Base-by-base conservation (phyloP, 2,113 vertebrate species). In the Castor canadensis region DNA sequence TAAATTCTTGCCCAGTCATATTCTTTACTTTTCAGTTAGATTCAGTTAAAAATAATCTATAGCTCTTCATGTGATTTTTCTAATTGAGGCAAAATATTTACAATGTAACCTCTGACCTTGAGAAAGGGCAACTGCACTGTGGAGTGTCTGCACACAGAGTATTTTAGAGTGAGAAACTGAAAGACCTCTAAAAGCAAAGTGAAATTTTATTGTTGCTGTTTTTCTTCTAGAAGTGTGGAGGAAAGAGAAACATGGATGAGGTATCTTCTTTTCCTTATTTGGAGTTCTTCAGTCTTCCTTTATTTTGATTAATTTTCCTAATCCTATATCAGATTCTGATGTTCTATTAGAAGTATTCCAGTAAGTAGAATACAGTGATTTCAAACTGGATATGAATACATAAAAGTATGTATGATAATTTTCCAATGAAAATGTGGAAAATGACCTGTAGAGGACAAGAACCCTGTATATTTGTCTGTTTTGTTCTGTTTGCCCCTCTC, bases 371-470 rank as follows among this genome's bases (percentile, higher is more conserved):
- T 1, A 26, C 3, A 56, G 45, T 56, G 11, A 35, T 71, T 22
- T 64, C 32, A 32, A 76, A 54, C 16, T 52, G 58, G 10, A 40
- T 54, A 52, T 60, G 11, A 79, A 86, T 71, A 15, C 9, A 49
- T 16, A 38, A 86, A 94, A n/a, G n/a, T n/a, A n/a, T n/a, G n/a
- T n/a, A 83, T 38, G n/a, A 58, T 38, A 77, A n/a, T 10, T 5
- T 5, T 38, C 10, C 3, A 28, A 2, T 26, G 1, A 26, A 8
- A 7, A 40, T 26, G 6, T 24, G 52, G 35, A 47, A 4, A 2
- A 38, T 83, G 40, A 5, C 5, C 9, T 54, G 81, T 19, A 64
- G 1, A 86, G 5, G 15, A 6, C 19, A 88, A 58, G 8, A 92
- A 71, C 1, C 16, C 3, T 22, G 10, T 58, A 12, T 47, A 19